Evolutionary conservation across 2,888 invertebrate species (phyloP).

Genomic region (Sinodicranocentrus sp.): DNA sequence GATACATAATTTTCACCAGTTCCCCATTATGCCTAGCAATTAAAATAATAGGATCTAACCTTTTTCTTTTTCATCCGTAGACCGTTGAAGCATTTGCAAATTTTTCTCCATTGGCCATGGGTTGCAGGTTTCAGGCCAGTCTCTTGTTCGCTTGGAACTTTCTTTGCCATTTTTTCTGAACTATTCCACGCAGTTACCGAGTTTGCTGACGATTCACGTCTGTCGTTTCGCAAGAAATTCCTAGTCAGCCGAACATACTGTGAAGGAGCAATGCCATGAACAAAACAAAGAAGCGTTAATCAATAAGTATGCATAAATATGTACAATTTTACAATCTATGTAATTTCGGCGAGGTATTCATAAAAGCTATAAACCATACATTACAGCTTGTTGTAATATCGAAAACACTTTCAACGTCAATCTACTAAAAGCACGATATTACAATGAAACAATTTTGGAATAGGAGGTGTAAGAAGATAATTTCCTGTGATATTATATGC

Average conservation of each 20-base stretch:
- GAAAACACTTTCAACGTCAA: too few relatives aligned
- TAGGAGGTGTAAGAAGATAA: background rate
- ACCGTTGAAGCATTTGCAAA: conserved; percentile 61
- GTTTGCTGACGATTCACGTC: background rate
- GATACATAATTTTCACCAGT: too few relatives aligned
- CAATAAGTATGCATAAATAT: background rate
- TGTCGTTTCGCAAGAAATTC: background rate
- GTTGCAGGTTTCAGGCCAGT: background rate
- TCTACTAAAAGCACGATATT: too few relatives aligned
- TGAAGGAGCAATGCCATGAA: background rate
- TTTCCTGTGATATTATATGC: background rate
- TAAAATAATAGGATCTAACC: too few relatives aligned
- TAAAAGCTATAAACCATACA: too few relatives aligned
- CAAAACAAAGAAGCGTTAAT: too few relatives aligned
- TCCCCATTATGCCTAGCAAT: too few relatives aligned
- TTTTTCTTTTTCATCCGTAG: conserved; percentile 51
- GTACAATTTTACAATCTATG: background rate
- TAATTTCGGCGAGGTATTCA: too few relatives aligned
- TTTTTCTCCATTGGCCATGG: conserved; percentile 49
- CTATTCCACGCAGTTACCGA: background rate
- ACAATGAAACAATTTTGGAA: background rate
- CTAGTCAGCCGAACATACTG: conserved; percentile 27
- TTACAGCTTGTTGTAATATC: too few relatives aligned
- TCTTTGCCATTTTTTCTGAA: conserved; percentile 20
- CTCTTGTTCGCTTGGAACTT: conserved; percentile 9